These are phyloP conservation scores for Indicator maculatus DNA, from an alignment of 2,113 vertebrate species.

Conservation along the genomic window DNA sequence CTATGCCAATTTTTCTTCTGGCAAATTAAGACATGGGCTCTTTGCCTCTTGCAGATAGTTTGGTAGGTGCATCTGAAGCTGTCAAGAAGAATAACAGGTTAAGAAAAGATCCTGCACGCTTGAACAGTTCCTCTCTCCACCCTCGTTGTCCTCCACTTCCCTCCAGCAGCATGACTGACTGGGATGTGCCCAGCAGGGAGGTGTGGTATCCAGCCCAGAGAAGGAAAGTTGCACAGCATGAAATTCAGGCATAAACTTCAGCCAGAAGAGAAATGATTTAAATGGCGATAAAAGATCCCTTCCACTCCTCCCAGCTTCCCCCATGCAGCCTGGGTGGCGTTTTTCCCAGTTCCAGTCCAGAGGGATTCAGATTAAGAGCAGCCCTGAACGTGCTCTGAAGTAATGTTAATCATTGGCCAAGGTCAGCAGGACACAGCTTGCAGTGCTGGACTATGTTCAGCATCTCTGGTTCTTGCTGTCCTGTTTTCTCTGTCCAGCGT, in stretches of 20 bases:
- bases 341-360: neutral
- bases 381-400: neutral
- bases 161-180: neutral
- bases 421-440: slow-evolving; percentile 42
- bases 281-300: neutral
- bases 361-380: neutral
- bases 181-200: neutral
- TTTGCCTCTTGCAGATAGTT: neutral
- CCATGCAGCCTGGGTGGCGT: neutral
- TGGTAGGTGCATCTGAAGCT: neutral
- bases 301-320: neutral
- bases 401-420: slow-evolving; percentile 42
- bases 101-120: neutral
- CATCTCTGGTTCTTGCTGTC: neutral
- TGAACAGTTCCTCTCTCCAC: neutral
- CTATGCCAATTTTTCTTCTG: accelerated
- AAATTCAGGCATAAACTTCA: neutral
- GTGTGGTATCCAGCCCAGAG: neutral
- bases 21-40: neutral
- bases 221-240: neutral
- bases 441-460: neutral
- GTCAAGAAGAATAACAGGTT: neutral
- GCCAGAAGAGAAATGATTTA: slow-evolving; percentile 3
- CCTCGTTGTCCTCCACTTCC: neutral
- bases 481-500: neutral